Evolutionary conservation across 2,113 vertebrate species (phyloP).

Genomic region (Pardalotus punctatus): DNA sequence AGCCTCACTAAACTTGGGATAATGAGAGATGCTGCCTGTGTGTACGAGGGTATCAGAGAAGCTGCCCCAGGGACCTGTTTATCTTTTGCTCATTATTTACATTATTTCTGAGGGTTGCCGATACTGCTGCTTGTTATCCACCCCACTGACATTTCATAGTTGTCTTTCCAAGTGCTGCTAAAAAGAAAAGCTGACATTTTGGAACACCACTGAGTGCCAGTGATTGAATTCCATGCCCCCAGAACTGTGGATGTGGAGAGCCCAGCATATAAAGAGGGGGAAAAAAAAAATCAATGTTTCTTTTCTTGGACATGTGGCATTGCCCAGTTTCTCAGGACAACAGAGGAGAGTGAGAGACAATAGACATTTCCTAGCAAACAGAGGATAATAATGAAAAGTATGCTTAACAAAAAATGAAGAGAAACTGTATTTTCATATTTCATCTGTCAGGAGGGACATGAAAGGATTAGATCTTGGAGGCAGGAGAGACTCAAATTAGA

Average conservation of each 20-base stretch:
- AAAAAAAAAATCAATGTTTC: background rate
- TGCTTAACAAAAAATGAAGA: background rate
- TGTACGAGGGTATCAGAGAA: background rate
- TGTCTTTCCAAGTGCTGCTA: background rate
- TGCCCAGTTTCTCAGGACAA: background rate
- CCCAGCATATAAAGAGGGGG: background rate
- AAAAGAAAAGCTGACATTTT: conserved; percentile 16
- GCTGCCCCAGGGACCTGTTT: background rate
- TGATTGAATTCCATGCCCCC: background rate
- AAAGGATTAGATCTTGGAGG: background rate
- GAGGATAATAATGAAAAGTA: background rate
- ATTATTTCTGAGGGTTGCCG: background rate
- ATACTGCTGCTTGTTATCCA: conserved; percentile 6
- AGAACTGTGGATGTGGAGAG: background rate
- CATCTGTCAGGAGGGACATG: background rate
- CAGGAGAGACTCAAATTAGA: background rate
- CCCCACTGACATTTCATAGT: background rate
- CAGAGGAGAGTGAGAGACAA: background rate
- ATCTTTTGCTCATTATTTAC: background rate
- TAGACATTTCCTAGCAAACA: background rate
- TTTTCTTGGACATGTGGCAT: background rate
- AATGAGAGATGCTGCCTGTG: background rate
- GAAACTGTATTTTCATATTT: background rate
- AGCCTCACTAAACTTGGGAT: background rate
- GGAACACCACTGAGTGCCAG: background rate